These are phyloP conservation scores for Allygus modestus DNA, from an alignment of 2,888 invertebrate species.

Conservation along the genomic window DNA sequence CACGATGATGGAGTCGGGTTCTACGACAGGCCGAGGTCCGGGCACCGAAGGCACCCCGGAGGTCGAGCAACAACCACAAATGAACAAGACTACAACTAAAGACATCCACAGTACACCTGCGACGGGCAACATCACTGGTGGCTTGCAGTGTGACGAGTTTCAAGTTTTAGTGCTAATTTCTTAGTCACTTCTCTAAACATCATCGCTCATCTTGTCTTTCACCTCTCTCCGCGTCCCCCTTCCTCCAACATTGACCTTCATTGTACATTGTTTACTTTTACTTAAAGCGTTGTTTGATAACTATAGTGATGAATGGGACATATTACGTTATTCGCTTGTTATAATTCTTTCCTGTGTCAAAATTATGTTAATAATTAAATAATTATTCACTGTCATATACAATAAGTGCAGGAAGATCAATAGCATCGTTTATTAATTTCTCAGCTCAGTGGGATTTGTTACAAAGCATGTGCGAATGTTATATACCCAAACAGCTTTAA, in stretches of 20 bases:
- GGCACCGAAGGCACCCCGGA: background rate
- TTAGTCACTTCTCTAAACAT: background rate
- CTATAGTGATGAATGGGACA: background rate
- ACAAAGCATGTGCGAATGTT: too few relatives aligned
- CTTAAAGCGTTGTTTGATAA: background rate
- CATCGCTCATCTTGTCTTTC: background rate
- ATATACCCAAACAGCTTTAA: too few relatives aligned
- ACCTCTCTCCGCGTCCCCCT: background rate
- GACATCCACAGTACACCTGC: background rate
- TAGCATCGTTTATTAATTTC: too few relatives aligned
- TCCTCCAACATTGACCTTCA: background rate
- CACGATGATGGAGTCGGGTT: constrained; percentile 12
- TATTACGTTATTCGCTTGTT: too few relatives aligned
- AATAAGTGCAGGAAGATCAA: too few relatives aligned
- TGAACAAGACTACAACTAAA: background rate
- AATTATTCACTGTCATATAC: too few relatives aligned
- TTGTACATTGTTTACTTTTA: background rate
- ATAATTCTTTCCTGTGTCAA: too few relatives aligned
- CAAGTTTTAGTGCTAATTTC: background rate
- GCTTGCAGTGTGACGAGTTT: background rate
- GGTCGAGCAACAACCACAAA: too few relatives aligned
- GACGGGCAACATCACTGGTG: background rate
- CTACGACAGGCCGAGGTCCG: background rate
- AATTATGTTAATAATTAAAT: too few relatives aligned
- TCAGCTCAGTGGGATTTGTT: too few relatives aligned